A percentile compares a stretch with the other conserved stretches of the same genome.
Evolutionary conservation across 2,888 invertebrate species (phyloP).

Genomic region (Beris morrisii): DNA sequence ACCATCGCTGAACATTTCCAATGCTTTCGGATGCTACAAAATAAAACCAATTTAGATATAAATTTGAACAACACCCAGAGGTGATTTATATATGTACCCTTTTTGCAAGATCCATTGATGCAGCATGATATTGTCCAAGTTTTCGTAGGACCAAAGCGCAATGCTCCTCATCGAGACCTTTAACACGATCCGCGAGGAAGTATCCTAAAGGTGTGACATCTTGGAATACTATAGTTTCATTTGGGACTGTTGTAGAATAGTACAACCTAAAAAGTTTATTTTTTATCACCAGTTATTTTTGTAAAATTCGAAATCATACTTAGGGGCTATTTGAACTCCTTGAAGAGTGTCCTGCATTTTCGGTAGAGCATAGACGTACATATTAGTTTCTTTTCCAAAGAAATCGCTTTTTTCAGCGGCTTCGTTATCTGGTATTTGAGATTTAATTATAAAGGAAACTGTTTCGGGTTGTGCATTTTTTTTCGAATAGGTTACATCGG

Average conservation of each 20-base stretch:
- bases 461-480: conserved; percentile 24
- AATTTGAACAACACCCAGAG: no score
- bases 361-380: conserved; percentile 42
- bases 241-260: conserved; percentile 12
- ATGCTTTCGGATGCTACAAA: background rate
- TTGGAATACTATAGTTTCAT: conserved; percentile 55
- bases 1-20: background rate
- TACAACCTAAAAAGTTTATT: background rate
- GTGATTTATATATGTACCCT: conserved; percentile 49
- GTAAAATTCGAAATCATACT: conserved; percentile 26
- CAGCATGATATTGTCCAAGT: conserved; percentile 60
- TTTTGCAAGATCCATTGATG: conserved; percentile 59
- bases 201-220: conserved; percentile 59
- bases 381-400: conserved; percentile 41
- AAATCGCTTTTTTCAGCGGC: conserved; percentile 24
- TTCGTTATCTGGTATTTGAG: conserved; percentile 34
- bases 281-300: background rate
- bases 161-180: conserved; percentile 60
- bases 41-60: no score
- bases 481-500: conserved; percentile 8
- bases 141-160: conserved; percentile 57
- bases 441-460: conserved; percentile 37
- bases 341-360: conserved; percentile 36
- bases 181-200: conserved; percentile 57
- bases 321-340: conserved; percentile 36